phyloP scores from a whole-genome alignment of 2,113 vertebrate genomes.

The Odocoileus hemionus region DNA sequence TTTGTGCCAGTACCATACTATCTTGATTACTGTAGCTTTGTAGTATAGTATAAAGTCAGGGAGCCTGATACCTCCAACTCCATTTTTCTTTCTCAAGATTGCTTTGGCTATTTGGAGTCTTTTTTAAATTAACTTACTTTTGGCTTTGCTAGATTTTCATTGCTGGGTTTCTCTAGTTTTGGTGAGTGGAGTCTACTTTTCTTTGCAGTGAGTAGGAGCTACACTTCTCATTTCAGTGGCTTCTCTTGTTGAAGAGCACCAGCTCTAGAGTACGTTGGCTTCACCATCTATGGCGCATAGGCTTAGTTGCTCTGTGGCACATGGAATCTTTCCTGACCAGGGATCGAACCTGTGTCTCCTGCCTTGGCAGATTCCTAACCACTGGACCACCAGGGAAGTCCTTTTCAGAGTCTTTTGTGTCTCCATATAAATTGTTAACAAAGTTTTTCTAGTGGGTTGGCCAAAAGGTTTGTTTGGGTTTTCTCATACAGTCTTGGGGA shows the following conservation, averaged over 20 bases:
- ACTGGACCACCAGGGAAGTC: neutral
- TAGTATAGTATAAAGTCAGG: neutral
- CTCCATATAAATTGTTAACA: neutral
- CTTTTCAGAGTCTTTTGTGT: neutral
- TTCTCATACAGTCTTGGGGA: neutral
- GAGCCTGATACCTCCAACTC: neutral
- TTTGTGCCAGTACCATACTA: neutral
- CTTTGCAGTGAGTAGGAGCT: neutral
- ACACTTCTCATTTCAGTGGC: neutral
- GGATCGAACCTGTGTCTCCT: neutral
- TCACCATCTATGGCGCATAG: neutral
- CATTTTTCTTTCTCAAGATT: neutral
- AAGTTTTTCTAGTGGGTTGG: neutral
- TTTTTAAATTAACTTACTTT: neutral
- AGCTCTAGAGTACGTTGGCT: neutral
- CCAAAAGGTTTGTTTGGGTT: neutral
- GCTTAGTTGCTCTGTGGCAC: neutral
- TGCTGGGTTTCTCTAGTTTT: neutral
- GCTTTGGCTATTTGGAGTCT: neutral
- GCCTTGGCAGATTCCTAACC: neutral
- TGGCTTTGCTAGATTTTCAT: neutral
- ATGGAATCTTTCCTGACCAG: neutral
- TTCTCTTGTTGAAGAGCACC: neutral
- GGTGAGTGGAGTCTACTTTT: neutral
- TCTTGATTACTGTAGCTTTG: neutral